Base-by-base conservation (phyloP, 2,113 vertebrate genomes). In the Eubucco bourcierii region DNA sequence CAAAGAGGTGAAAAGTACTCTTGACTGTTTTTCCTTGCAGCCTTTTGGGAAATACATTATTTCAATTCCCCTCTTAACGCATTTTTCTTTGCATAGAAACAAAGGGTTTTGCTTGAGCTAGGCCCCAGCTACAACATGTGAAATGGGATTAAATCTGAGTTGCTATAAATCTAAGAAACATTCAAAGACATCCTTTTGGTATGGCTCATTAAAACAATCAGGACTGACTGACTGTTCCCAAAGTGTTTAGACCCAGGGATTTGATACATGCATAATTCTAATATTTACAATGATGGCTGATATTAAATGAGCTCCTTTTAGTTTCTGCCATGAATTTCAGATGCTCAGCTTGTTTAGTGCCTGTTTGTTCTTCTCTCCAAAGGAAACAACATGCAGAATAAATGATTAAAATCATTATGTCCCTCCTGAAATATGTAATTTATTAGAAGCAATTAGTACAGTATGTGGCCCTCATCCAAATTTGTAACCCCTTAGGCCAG, bases 381-480 rank as follows among this genome's bases (percentile, higher is more conserved):
- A 94, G 96, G 91, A 95, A 95, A 94, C 70, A 93, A 93, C 77
- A 88, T 90, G 94, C 85, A 91, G 95, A 94, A 96, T 96, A 94
- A 95, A 96, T 96, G 87, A 95, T 96, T 96, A 96, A 96, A 94
- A 96, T 94, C 94, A 90, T 81, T 53, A 78, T 93, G 84, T 95
- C 95, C 94, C 95, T 94, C 82, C 90, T 95, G 91, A 95, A 96
- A 91, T 94, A 94, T 80, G 94, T 96, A 94, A 94, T 96, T 95
- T 96, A 95, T 96, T 96, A 96, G 84, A 96, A 96, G 91, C 84
- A 96, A 94, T 96, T 96, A 95, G 87, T 94, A 90, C 70, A 91
- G 83, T 95, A 72, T 93, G 82, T 96, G 94, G 93, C 94, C 93
- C 37, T 83, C 73, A 86, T 94, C 96, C 93, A 96, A 88, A 90